Evolutionary conservation across 2,113 vertebrate genomes (phyloP).

Genomic region (Equus quagga): DNA sequence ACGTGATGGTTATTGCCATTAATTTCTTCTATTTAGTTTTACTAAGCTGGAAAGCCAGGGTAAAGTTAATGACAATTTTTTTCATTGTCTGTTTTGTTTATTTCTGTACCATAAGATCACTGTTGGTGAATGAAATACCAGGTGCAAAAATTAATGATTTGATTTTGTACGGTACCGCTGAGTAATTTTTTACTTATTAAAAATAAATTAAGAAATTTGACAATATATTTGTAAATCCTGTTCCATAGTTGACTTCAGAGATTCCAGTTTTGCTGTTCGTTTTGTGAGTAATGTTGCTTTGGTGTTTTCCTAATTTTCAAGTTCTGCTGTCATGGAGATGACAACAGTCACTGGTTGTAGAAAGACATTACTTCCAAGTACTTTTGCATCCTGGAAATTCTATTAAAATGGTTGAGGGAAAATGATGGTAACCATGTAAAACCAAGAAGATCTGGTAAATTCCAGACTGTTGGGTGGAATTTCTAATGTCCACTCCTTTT

Average conservation of each 20-base stretch:
- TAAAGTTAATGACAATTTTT: constrained; percentile 50
- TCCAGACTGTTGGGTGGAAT: not conserved
- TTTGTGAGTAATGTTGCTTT: constrained; percentile 27
- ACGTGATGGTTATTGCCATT: not conserved
- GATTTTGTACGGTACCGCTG: constrained; percentile 49
- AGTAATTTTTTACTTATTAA: constrained; percentile 70
- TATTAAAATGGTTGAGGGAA: not conserved
- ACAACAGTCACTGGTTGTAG: not conserved
- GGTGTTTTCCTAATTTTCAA: not conserved
- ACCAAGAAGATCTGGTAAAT: constrained; percentile 10
- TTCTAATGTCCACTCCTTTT: constrained; percentile 22
- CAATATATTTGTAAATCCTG: constrained; percentile 43
- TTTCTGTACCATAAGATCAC: constrained; percentile 56
- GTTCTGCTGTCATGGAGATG: not conserved
- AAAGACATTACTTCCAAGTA: not conserved
- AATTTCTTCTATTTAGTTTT: constrained; percentile 32
- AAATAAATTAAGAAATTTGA: constrained; percentile 70
- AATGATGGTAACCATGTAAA: not conserved
- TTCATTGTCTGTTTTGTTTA: constrained; percentile 42
- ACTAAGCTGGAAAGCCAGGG: constrained; percentile 30
- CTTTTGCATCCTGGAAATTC: constrained; percentile 18
- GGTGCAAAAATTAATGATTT: constrained; percentile 53
- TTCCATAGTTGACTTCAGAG: not conserved
- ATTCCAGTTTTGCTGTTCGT: not conserved
- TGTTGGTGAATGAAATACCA: constrained; percentile 52